These are phyloP conservation scores for Sinocyclocheilus maitianheensis DNA, from an alignment of 2,113 vertebrate species.

Conservation along the genomic window DNA sequence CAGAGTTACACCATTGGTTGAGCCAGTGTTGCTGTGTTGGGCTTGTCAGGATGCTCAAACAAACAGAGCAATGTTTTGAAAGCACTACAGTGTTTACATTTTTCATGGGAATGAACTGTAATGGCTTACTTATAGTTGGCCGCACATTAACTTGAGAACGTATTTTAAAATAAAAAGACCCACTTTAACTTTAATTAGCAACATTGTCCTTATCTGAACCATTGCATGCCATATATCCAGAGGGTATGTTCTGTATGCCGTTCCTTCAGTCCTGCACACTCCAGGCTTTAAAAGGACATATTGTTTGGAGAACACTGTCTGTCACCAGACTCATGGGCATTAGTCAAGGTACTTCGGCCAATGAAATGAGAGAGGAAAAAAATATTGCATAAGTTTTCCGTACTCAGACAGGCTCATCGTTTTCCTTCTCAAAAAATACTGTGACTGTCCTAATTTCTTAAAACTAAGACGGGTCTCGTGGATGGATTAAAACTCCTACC, in stretches of 20 bases:
- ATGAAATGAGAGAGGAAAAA: not conserved
- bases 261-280: not conserved
- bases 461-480: not conserved
- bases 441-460: slow-evolving; percentile 4
- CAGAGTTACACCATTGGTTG: not conserved
- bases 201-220: not conserved
- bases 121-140: not conserved
- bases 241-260: slow-evolving; percentile 7
- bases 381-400: not conserved
- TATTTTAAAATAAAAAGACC: not conserved
- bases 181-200: not conserved
- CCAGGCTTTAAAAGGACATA: slow-evolving; percentile 29
- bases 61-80: slow-evolving; percentile 15
- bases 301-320: slow-evolving; percentile 19
- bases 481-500: slow-evolving; percentile 27
- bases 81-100: slow-evolving; percentile 13
- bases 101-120: not conserved
- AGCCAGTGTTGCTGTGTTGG: not conserved
- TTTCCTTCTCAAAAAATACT: not conserved
- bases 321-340: slow-evolving; percentile 36
- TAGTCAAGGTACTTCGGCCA: slow-evolving; percentile 29
- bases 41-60: not conserved
- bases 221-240: not conserved
- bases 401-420: not conserved
- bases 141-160: not conserved